phyloP scores from a whole-genome alignment of 2,888 invertebrate species.

The Toxonevra muliebris region DNA sequence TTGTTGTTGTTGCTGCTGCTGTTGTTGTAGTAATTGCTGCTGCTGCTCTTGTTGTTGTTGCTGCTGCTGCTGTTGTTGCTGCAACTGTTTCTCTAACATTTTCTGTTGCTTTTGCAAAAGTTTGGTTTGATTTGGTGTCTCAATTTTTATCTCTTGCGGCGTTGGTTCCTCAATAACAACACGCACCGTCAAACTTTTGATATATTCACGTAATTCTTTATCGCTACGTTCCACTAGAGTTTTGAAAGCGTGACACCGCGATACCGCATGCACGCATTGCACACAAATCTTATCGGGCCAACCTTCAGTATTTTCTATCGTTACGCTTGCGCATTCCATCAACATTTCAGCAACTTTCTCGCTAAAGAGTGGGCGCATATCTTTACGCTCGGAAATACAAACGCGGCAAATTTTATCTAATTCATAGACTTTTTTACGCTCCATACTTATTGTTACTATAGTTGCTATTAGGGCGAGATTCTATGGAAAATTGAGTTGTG shows the following conservation, averaged over 20 bases:
- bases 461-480: too few species aligned
- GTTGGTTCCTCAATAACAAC: slow-evolving; percentile 56
- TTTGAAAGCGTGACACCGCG: slow-evolving; percentile 73
- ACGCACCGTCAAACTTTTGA: slow-evolving; percentile 62
- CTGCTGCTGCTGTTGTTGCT: slow-evolving; percentile 36
- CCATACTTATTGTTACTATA: slow-evolving; percentile 50
- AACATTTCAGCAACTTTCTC: slow-evolving; percentile 74
- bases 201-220: slow-evolving; percentile 67
- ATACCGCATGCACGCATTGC: slow-evolving; percentile 73
- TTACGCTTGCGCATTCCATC: slow-evolving; percentile 72
- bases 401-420: slow-evolving; percentile 73
- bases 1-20: slow-evolving; percentile 36
- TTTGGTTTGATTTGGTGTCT: slow-evolving; percentile 25
- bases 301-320: slow-evolving; percentile 70
- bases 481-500: too few species aligned
- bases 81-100: slow-evolving; percentile 38
- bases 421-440: slow-evolving; percentile 63
- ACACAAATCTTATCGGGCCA: slow-evolving; percentile 71
- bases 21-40: slow-evolving; percentile 43
- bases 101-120: slow-evolving; percentile 37
- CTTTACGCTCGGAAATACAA: slow-evolving; percentile 72
- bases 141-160: slow-evolving; percentile 40
- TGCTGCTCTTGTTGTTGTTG: slow-evolving; percentile 45
- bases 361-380: slow-evolving; percentile 73
- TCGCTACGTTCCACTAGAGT: slow-evolving; percentile 71